Base-by-base conservation (phyloP, 1,140 invertebrate species). In the Drosophila burlai region DNA sequence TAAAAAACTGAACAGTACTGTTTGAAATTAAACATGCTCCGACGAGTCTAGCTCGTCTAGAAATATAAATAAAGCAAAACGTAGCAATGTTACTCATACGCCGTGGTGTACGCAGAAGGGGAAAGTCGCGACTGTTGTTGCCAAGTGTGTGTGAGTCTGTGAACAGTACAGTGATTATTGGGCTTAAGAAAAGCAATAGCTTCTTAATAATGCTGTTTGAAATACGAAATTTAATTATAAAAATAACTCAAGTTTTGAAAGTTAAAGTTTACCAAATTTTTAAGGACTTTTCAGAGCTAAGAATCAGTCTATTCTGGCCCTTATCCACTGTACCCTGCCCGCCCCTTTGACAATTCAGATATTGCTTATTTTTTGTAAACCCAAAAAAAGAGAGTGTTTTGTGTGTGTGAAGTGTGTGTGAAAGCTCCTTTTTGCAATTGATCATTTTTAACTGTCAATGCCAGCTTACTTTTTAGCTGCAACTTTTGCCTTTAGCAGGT, bases 401-500 rank as follows among this genome's bases (percentile, higher is more conserved):
- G 43, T 60, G 50, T 59, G 31, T 21, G n/a, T 24, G 24, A 24
- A 24, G 24, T 24, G 29, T 67, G 31, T 43, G 24, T 68, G 54
- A 67, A 50, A 43, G 55, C 65, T 45, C 42, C 43, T 45, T 45
- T 43, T 64, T 26, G 52, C 59, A 59, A 21, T 65, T 58, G 40
- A 83, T 78, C 77, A 81, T 84, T 84, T 78, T 54, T 71, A 71
- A 66, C 67, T 85, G 73, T 74, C 82, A 80, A 36, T 36, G 21
- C 42, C 82, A 81, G 66, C 58, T 59, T 45, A n/a, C 7, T 10
- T 59, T 18, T 59, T 16, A 43, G 16, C 40, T 45, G 26, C 24
- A 24, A 40, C 16, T 52, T 43, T 52, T 43, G 18, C 18, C 68
- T 21, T 66, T 42, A 66, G 61, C 60, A 55, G 42, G 62, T 64